phyloP scores from a whole-genome alignment of 2,888 invertebrate genomes.

The Xylota sylvarum region DNA sequence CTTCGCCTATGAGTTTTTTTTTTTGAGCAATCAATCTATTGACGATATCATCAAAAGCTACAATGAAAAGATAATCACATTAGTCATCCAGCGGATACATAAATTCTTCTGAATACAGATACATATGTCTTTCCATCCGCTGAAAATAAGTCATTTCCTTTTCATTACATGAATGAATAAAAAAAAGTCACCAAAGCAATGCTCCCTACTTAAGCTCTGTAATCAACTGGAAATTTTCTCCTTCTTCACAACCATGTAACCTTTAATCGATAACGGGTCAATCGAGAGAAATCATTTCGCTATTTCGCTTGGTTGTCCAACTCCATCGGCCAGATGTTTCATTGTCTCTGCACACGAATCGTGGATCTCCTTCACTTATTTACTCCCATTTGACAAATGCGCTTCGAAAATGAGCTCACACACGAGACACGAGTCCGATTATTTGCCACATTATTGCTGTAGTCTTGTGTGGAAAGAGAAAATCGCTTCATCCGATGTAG shows the following conservation, averaged over 20 bases:
- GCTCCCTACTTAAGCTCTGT: slow-evolving; percentile 12
- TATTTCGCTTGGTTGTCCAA: slow-evolving; percentile 13
- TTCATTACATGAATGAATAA: neutral
- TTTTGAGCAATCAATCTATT: too few relatives aligned
- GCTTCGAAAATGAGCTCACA: slow-evolving; percentile 52
- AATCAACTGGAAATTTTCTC: slow-evolving; percentile 28
- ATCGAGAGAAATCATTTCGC: slow-evolving; percentile 42
- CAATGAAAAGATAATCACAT: too few relatives aligned
- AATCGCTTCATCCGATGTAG: slow-evolving; percentile 36
- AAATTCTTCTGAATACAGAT: too few relatives aligned
- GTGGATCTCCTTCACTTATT: slow-evolving; percentile 8
- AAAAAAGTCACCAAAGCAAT: slow-evolving; percentile 18
- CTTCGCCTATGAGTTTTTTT: too few relatives aligned
- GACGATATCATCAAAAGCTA: too few relatives aligned
- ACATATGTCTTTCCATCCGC: neutral
- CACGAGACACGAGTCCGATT: slow-evolving; percentile 22
- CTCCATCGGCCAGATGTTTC: slow-evolving; percentile 55
- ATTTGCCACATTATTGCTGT: slow-evolving; percentile 21
- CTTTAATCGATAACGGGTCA: slow-evolving; percentile 48
- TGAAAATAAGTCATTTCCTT: neutral
- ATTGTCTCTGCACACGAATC: slow-evolving; percentile 37
- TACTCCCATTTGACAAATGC: slow-evolving; percentile 34
- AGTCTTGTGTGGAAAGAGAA: slow-evolving; percentile 43
- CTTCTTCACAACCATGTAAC: slow-evolving; percentile 14
- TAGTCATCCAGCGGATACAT: too few relatives aligned